These are phyloP conservation scores for Mormyrops boulengeri DNA, from an alignment of 2,797 vertebrate genomes.

Conservation along the genomic window DNA sequence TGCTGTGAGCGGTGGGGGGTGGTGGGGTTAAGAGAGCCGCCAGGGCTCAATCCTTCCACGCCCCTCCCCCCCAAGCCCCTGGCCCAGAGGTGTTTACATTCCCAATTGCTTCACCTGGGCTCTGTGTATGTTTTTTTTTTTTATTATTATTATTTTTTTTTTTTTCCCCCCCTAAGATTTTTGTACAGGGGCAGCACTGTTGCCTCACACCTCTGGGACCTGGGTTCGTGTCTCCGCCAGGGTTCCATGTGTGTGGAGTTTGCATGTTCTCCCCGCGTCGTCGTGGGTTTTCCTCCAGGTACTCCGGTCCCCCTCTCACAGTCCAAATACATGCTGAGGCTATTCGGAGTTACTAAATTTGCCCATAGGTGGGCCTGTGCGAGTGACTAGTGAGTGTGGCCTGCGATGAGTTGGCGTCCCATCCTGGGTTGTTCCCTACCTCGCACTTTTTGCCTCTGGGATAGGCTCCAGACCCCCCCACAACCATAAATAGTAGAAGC, in stretches of 20 bases:
- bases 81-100: background rate
- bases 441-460: background rate
- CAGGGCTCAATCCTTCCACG: background rate
- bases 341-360: background rate
- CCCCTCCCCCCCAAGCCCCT: background rate
- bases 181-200: background rate
- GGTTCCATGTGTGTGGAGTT: background rate
- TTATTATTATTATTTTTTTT: background rate
- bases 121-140: background rate
- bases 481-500: background rate
- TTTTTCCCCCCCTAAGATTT: background rate
- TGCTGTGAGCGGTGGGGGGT: background rate
- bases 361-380: background rate
- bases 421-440: background rate
- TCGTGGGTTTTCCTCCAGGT: background rate
- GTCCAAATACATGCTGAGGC: background rate
- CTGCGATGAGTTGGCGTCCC: background rate
- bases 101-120: background rate
- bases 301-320: background rate
- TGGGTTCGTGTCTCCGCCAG: background rate
- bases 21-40: conserved; percentile 3
- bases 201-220: background rate
- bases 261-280: background rate
- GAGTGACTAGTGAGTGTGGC: background rate
- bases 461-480: background rate